These are phyloP conservation scores for Cheumatopsyche charites DNA, from an alignment of 1,140 invertebrate genomes.

Conservation along the genomic window DNA sequence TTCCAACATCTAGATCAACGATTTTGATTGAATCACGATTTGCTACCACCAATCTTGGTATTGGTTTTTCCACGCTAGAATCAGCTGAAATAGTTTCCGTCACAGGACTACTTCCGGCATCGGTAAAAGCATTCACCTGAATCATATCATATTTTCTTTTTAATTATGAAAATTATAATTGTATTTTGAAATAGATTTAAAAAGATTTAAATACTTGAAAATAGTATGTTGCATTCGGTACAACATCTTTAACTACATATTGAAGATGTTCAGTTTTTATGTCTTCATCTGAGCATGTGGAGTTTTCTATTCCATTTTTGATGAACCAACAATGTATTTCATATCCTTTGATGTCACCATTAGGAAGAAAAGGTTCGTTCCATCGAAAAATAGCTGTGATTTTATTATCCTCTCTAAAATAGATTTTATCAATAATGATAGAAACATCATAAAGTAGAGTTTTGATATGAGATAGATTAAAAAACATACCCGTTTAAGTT, in stretches of 20 bases:
- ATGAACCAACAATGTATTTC: slow-evolving; percentile 71
- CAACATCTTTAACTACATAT: slow-evolving; percentile 64
- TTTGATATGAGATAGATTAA: slow-evolving; percentile 2
- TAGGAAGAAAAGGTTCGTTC: slow-evolving; percentile 72
- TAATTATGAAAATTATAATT: slow-evolving; percentile 7
- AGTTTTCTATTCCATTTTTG: slow-evolving; percentile 49
- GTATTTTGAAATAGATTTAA: not conserved
- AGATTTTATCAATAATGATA: slow-evolving; percentile 44
- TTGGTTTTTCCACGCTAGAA: slow-evolving; percentile 71
- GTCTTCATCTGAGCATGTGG: slow-evolving; percentile 54
- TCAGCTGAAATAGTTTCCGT: slow-evolving; percentile 68
- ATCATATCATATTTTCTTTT: slow-evolving; percentile 36
- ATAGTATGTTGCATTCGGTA: slow-evolving; percentile 70
- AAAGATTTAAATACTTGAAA: slow-evolving; percentile 66
- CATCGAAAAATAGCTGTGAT: slow-evolving; percentile 73
- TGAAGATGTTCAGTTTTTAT: slow-evolving; percentile 57
- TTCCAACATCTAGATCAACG: slow-evolving; percentile 72
- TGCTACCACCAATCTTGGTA: slow-evolving; percentile 79
- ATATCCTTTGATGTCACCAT: slow-evolving; percentile 78
- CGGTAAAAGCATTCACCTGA: slow-evolving; percentile 79
- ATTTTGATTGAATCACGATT: slow-evolving; percentile 73
- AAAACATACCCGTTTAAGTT: slow-evolving; percentile 47
- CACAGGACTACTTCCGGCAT: slow-evolving; percentile 72
- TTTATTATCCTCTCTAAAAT: slow-evolving; percentile 56
- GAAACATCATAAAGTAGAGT: not conserved